These are phyloP conservation scores for Onychomys leucogaster DNA, from an alignment of 2,797 vertebrate species.

Conservation along the genomic window DNA sequence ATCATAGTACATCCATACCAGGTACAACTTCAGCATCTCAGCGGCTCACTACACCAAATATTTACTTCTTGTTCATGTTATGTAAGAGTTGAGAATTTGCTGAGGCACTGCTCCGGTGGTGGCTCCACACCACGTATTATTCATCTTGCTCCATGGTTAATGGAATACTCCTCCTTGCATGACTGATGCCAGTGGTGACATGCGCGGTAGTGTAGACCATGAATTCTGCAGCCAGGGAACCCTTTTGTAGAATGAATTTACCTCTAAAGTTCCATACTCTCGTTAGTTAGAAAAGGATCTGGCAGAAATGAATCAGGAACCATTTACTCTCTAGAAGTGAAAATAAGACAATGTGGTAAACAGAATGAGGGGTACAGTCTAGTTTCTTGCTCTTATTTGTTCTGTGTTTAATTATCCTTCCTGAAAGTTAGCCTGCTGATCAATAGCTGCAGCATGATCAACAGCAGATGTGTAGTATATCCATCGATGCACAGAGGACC, in stretches of 20 bases:
- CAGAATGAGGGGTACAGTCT: background rate
- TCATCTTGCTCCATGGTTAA: background rate
- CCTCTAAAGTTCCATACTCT: background rate
- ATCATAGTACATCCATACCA: background rate
- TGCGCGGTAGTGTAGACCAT: background rate
- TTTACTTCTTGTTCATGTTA: slow-evolving; percentile 9
- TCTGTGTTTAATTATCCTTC: background rate
- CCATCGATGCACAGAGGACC: background rate
- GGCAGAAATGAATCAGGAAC: background rate
- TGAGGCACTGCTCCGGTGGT: background rate
- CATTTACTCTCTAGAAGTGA: background rate
- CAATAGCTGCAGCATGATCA: background rate
- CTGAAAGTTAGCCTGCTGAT: background rate
- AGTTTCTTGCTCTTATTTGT: background rate
- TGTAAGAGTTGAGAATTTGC: background rate
- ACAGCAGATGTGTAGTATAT: background rate
- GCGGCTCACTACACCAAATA: background rate
- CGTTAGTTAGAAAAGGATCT: background rate
- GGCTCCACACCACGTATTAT: background rate
- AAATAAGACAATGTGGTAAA: background rate
- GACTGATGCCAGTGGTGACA: too few species aligned
- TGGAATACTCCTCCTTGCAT: background rate
- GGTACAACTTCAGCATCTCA: background rate
- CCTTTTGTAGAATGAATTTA: background rate
- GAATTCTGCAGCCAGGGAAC: background rate